Base-by-base conservation (phyloP, 2,888 invertebrate species). In the Tanypteryx hageni region DNA sequence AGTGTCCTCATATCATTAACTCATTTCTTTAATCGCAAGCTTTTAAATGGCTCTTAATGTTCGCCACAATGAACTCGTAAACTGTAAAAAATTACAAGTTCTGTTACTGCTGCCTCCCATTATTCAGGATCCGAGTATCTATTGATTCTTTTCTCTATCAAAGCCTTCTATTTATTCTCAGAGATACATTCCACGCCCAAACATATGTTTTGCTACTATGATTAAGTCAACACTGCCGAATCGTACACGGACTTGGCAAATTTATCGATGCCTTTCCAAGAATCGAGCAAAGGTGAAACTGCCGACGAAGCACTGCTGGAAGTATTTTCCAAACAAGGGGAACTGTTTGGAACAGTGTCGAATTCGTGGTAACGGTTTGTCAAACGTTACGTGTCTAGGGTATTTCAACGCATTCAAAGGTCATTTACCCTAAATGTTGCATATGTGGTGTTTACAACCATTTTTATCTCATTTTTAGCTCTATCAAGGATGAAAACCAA, bases 231-330 rank as follows among this genome's bases (percentile, higher is more conserved):
- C 76, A n/a, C 22, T 76, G 27, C 22, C 76, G 76, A 27, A 13
- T 76, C 76, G 22, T 76, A 76, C 76, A 76, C 14, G 76, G 22
- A 27, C 76, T 76, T 76, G 76, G 76, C 76, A 76, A 27, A 27
- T 27, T 76, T 22, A 13, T 27, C 27, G 27, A 76, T 22, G 27
- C 27, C 76, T 76, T 76, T 76, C 76, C 27, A 27, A 22, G 27
- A 76, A 76, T 76, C 11, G 4, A 27, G 11, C 76, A 14, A 27
- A 76, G 22, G 22, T 27, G 76, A 76, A 27, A 76, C 11, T 22
- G 76, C 13, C 76, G n/a, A n/a, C 22, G 27, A 76, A n/a, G n/a
- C n/a, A n/a, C n/a, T n/a, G 44, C 27, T 76, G 76, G 76, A 76
- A 22, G 27, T 13, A 76, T 27, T 27, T 22, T 14, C 10, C 76